phyloP scores from a whole-genome alignment of 92 coral and sea anemone species.

The Palythoa grandis region DNA sequence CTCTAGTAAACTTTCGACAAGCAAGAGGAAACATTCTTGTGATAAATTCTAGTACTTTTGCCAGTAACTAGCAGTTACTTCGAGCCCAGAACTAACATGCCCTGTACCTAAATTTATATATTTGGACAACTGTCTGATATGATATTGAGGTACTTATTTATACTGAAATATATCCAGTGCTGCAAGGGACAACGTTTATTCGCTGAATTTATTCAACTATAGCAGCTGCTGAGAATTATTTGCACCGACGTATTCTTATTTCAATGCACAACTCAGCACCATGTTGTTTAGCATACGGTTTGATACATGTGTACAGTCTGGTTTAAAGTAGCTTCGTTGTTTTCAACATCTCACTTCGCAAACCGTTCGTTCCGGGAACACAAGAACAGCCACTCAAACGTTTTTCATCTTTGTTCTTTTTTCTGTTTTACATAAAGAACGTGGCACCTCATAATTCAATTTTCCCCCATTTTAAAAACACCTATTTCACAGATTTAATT shows the following conservation, averaged over 20 bases:
- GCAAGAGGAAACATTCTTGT: too few species aligned
- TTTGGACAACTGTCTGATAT: too few species aligned
- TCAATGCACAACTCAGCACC: background rate
- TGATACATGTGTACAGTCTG: background rate
- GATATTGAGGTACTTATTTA: too few species aligned
- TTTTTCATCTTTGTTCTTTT: background rate
- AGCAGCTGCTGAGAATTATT: background rate
- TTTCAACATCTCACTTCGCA: background rate
- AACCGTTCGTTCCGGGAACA: background rate
- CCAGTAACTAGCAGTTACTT: too few species aligned
- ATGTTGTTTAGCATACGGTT: background rate
- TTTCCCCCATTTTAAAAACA: background rate
- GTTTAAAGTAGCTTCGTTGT: background rate
- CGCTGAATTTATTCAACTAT: background rate
- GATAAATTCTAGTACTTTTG: too few species aligned
- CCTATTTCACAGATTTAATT: background rate
- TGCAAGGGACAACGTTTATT: background rate
- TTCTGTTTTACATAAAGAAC: background rate
- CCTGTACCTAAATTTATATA: too few species aligned
- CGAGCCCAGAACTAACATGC: too few species aligned
- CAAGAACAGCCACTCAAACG: conserved; percentile 9
- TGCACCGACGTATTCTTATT: background rate
- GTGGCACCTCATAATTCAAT: background rate
- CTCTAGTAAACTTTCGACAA: too few species aligned
- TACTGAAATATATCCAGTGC: too few species aligned